phyloP scores from a whole-genome alignment of 2,888 invertebrate species.

The Peribatodes rhomboidaria region DNA sequence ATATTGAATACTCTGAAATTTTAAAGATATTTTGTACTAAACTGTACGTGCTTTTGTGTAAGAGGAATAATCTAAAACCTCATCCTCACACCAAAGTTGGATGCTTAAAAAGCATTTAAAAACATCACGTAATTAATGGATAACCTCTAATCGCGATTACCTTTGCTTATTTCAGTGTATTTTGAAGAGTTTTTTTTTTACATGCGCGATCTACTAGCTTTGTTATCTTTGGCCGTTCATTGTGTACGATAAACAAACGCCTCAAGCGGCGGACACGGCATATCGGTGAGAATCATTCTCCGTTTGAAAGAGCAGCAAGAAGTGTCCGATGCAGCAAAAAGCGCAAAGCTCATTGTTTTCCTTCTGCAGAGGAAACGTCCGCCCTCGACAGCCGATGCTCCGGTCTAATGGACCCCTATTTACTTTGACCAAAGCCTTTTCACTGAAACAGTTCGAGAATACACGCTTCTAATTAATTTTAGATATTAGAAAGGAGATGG shows the following conservation, averaged over 20 bases:
- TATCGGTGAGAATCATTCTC: constrained; percentile 71
- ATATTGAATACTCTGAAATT: too few relatives aligned
- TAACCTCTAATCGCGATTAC: too few relatives aligned
- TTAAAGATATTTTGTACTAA: too few relatives aligned
- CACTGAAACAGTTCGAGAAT: constrained; percentile 59
- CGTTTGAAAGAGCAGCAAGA: constrained; percentile 69
- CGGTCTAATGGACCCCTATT: constrained; percentile 76
- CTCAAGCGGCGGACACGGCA: constrained; percentile 57
- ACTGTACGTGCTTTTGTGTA: too few relatives aligned
- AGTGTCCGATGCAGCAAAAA: constrained; percentile 74
- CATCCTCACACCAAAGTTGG: too few relatives aligned
- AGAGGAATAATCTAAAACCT: too few relatives aligned
- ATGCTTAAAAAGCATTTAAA: too few relatives aligned
- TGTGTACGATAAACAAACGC: constrained; percentile 59
- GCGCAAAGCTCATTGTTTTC: constrained; percentile 79
- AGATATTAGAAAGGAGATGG: constrained; percentile 37
- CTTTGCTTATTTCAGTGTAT: too few relatives aligned
- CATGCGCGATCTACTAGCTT: too few relatives aligned
- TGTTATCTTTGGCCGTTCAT: constrained; percentile 48
- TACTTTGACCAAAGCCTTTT: constrained; percentile 68
- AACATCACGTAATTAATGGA: too few relatives aligned
- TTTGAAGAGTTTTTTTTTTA: too few relatives aligned
- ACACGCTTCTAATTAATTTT: constrained; percentile 49
- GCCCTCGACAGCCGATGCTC: constrained; percentile 64
- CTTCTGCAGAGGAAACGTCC: constrained; percentile 68